phyloP scores from a whole-genome alignment of 2,888 invertebrate species.

The Uropetala carovei region DNA sequence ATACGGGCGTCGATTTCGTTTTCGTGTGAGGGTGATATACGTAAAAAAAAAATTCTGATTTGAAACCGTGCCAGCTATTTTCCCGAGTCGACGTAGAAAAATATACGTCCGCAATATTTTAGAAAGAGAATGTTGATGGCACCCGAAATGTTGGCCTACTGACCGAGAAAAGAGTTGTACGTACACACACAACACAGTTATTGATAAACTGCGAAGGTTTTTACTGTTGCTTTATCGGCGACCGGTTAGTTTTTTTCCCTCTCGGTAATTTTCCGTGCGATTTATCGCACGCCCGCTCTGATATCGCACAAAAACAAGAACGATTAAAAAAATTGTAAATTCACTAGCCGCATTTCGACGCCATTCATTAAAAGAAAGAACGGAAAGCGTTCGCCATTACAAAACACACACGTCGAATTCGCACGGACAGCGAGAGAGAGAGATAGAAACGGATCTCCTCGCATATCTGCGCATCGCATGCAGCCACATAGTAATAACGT shows the following conservation, averaged over 20 bases:
- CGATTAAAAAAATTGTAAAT: neutral
- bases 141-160: constrained; percentile 23
- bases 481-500: neutral
- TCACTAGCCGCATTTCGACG: neutral
- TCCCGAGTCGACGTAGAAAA: neutral
- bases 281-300: neutral
- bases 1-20: neutral
- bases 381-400: neutral
- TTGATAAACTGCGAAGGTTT: neutral
- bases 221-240: neutral
- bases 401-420: neutral
- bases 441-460: neutral
- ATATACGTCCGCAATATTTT: constrained; percentile 24
- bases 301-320: neutral
- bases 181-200: neutral
- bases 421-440: neutral
- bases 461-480: neutral
- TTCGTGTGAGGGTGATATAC: constrained; percentile 2
- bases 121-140: neutral
- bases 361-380: neutral
- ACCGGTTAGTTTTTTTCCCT: neutral
- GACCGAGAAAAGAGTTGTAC: neutral
- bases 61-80: constrained; percentile 24
- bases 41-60: neutral
- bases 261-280: neutral